Evolutionary conservation across 1,140 invertebrate genomes (phyloP).

Genomic region (Drosophila carrolli): DNA sequence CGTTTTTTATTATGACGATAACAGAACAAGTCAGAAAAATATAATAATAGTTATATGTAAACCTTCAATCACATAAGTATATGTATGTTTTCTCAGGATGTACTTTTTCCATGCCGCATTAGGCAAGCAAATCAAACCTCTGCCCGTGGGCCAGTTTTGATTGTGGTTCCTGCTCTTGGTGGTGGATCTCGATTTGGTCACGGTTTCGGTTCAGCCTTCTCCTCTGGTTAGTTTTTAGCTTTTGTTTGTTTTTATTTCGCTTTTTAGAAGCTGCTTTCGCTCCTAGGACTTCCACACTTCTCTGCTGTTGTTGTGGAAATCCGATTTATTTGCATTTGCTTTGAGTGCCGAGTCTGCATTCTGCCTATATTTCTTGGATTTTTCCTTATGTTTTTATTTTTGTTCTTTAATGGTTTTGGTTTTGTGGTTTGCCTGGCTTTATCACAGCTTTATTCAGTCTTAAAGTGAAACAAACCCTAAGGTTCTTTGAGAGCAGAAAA

Average conservation of each 20-base stretch:
- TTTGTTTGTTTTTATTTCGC: conserved; percentile 48
- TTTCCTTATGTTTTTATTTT: neutral
- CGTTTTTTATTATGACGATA: too few species aligned
- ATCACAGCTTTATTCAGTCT: conserved; percentile 9
- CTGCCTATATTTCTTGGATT: conserved; percentile 26
- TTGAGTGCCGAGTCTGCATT: conserved; percentile 33
- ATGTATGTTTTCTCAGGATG: conserved; percentile 4
- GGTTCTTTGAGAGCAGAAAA: too few species aligned
- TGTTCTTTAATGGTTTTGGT: conserved; percentile 16
- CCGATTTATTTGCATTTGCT: conserved; percentile 60
- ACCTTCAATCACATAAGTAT: neutral
- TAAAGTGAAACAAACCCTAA: conserved; percentile 1
- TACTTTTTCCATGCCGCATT: conserved; percentile 31
- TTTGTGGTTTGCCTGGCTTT: conserved; percentile 24
- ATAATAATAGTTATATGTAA: too few species aligned
- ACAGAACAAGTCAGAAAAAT: too few species aligned
- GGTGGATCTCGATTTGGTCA: conserved; percentile 8
- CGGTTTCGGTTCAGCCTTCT: conserved; percentile 12
- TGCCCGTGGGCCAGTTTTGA: conserved; percentile 42
- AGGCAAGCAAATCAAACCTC: conserved; percentile 48
- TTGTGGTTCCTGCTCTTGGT: conserved; percentile 23
- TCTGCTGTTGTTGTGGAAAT: conserved; percentile 36
- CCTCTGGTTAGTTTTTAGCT: conserved; percentile 44
- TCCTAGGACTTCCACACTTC: conserved; percentile 8
- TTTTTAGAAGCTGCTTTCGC: conserved; percentile 8